phyloP scores from a whole-genome alignment of 2,113 vertebrate genomes.

The Sarotherodon lohbergeri region DNA sequence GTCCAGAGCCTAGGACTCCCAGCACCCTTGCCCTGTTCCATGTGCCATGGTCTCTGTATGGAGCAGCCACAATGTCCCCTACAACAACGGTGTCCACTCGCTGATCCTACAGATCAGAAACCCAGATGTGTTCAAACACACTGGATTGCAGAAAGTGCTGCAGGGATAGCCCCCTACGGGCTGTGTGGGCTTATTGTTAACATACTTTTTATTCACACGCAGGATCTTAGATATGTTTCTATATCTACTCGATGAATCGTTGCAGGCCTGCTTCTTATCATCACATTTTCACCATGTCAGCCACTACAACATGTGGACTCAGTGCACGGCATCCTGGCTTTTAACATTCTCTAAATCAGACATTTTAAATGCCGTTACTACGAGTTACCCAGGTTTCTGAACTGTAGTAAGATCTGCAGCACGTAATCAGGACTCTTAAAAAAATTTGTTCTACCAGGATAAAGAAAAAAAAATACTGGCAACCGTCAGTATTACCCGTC shows the following conservation, averaged over 20 bases:
- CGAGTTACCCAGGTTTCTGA: neutral
- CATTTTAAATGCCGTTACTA: neutral
- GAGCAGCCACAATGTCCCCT: constrained; percentile 87
- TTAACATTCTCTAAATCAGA: neutral
- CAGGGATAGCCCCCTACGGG: neutral
- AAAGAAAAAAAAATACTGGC: neutral
- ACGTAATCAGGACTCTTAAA: neutral
- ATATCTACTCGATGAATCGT: neutral
- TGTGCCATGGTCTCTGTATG: constrained; percentile 54
- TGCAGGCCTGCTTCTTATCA: neutral
- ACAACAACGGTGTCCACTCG: constrained; percentile 59
- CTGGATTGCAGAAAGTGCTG: neutral
- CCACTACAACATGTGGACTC: too few relatives aligned
- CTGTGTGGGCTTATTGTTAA: neutral
- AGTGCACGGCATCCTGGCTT: neutral
- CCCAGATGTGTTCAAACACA: neutral
- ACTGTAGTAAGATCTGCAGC: neutral
- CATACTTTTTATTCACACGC: neutral
- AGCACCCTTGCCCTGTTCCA: constrained; percentile 87
- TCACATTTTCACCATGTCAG: neutral
- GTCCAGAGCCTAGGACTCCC: constrained; percentile 69
- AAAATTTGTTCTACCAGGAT: neutral
- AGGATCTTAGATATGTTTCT: neutral
- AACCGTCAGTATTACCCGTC: neutral
- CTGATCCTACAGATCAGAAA: constrained; percentile 60